These are phyloP conservation scores for Pachyseris speciosa DNA, from an alignment of 64 coral and sea anemone genomes.

Conservation along the genomic window DNA sequence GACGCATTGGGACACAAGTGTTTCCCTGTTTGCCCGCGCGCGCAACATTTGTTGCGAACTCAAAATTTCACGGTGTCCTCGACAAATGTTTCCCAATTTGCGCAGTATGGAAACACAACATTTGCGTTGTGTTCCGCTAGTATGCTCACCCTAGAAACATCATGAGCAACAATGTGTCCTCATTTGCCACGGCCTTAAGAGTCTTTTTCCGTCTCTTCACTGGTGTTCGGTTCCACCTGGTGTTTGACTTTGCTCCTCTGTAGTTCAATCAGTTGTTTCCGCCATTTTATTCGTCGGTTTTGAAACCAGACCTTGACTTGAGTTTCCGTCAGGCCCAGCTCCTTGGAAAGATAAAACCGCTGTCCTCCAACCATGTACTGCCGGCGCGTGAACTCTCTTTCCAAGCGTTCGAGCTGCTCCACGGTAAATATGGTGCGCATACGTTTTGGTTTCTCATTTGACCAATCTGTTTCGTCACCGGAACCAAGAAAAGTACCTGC, in stretches of 20 bases:
- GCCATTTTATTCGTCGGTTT: constrained; percentile 77
- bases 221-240: not conserved
- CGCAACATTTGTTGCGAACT: too few relatives aligned
- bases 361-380: constrained; percentile 77
- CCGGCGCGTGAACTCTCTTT: constrained; percentile 64
- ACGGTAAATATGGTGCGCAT: constrained; percentile 70
- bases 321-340: constrained; percentile 67
- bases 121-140: too few relatives aligned
- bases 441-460: constrained; percentile 58
- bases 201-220: not conserved
- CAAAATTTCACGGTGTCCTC: too few relatives aligned
- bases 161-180: too few relatives aligned
- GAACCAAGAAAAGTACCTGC: not conserved
- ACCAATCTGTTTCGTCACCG: constrained; percentile 21
- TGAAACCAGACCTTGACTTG: constrained; percentile 85
- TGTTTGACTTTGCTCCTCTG: constrained; percentile 33
- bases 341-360: constrained; percentile 60
- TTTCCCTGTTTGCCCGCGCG: too few relatives aligned
- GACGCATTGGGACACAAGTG: too few relatives aligned
- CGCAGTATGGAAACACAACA: too few relatives aligned
- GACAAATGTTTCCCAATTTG: too few relatives aligned
- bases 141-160: too few relatives aligned
- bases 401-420: constrained; percentile 65
- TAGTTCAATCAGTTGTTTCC: constrained; percentile 60
- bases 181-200: too few relatives aligned